Base-by-base conservation (phyloP, 2,113 vertebrate species). In the Hypocryptadius cinnamomeus region DNA sequence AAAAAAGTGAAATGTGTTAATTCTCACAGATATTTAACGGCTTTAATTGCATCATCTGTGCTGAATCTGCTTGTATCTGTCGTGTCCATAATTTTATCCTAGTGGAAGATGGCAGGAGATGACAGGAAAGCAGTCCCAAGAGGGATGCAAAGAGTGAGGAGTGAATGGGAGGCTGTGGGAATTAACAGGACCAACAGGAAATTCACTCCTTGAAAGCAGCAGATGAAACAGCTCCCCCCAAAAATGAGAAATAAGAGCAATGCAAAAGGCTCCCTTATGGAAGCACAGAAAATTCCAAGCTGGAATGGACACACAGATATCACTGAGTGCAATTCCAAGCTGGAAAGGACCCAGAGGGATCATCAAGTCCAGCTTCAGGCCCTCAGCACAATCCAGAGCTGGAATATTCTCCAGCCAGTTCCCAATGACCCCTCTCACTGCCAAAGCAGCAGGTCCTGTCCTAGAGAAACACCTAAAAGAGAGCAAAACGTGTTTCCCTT, bases 261-360 rank as follows among this genome's bases (percentile, higher is more conserved):
- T 13, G 28, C 7, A 13, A 31, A 17, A 24, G 9, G 33, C 5
- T 65, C 23, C 45, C 9, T 66, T 15, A 10, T 10, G n/a, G 51
- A 54, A 42, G 2, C 27, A 35, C 8, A 9, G 25, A 66, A 9
- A 25, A 56, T 42, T 65, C 44, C 5, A 6, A 31, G 30, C 14
- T 48, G 44, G 44, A 48, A 63, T 27, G 10, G 12, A 37, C 8
- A 8, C 27, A 37, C 6, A 68, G 16, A 2, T 3, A 39, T 4
- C 12, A n/a, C 0, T 1, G 1, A 65, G 24, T 11, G 12, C 5
- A 74, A 30, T 59, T 47, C 21, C 56, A 48, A 39, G 33, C 11
- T 61, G 57, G 73, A 35, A 73, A 45, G 7, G 1, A 15, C 19
- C 44, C 6, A 33, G 15, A 53, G 39, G 5, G 8, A 79, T 17